Percentiles rank a stretch among this genome's conserved stretches.
Evolutionary conservation across 2,113 vertebrate species (phyloP).

Genomic region (Fregetta grallaria): DNA sequence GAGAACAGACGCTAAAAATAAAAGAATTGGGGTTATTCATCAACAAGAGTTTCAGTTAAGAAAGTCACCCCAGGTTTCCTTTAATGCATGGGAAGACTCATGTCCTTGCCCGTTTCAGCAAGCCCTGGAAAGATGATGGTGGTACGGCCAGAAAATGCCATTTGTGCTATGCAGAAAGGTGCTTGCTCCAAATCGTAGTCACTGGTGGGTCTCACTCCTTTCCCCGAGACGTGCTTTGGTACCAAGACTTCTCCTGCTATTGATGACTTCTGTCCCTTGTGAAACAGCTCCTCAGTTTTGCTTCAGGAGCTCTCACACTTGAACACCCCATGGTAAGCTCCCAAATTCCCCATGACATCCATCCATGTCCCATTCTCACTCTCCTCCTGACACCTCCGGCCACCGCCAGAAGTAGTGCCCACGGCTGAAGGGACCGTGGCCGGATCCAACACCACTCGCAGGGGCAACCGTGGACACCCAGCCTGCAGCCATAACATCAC

Average conservation of each 20-base stretch:
- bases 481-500: background rate
- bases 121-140: background rate
- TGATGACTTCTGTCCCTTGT: background rate
- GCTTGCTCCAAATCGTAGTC: accelerated
- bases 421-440: accelerated
- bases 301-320: background rate
- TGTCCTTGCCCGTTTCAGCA: background rate
- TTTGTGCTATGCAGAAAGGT: background rate
- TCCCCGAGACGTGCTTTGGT: accelerated
- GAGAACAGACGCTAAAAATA: background rate
- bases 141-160: background rate
- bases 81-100: background rate
- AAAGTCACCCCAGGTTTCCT: background rate
- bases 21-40: background rate
- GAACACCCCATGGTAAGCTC: background rate
- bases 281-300: background rate
- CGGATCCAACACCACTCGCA: accelerated
- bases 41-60: background rate
- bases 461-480: background rate
- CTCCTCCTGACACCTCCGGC: too few species aligned
- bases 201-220: background rate
- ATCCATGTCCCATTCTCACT: accelerated
- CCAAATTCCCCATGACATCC: background rate
- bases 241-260: background rate
- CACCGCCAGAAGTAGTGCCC: accelerated